A percentile compares a stretch with the other conserved stretches of the same genome.
Conservation (phyloP, 2,113 vertebrate species). For the Noturus placidus region DNA sequence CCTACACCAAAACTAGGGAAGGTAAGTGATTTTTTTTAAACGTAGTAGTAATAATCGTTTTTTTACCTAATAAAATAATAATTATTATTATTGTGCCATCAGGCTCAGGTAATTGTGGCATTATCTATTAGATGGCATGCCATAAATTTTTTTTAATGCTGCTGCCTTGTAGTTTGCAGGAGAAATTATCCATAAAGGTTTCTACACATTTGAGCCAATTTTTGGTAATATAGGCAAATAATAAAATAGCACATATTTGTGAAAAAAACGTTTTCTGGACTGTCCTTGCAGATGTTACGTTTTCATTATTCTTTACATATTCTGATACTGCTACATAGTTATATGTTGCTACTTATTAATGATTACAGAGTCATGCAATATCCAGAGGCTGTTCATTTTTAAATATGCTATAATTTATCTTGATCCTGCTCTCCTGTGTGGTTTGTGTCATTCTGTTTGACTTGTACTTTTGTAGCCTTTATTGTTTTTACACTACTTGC, state of each 20-base stretch:
- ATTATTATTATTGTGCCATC: not conserved
- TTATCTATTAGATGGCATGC: not conserved
- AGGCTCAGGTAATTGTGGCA: not conserved
- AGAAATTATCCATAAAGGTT: not conserved
- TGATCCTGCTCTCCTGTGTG: not conserved
- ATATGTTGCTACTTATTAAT: not conserved
- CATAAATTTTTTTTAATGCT: not conserved
- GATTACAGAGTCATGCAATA: not conserved
- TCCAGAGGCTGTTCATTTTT: not conserved
- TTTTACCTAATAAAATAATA: not conserved
- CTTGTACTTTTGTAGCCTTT: not conserved
- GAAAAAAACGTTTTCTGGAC: not conserved
- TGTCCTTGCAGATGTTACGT: not conserved
- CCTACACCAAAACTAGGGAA: constrained; percentile 39
- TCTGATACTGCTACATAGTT: not conserved
- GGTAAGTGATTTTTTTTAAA: constrained; percentile 60
- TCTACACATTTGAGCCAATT: not conserved
- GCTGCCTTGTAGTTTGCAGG: not conserved
- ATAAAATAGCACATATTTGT: not conserved
- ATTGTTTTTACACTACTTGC: not conserved
- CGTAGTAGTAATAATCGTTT: too few relatives aligned
- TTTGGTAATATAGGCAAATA: not conserved
- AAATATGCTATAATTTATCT: not conserved
- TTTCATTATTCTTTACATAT: not conserved
- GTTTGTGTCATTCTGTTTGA: not conserved